Evolutionary conservation across 2,888 invertebrate genomes (phyloP), one percentile per base, ranked within the genome.

Genomic region (Plebejus melissa): DNA sequence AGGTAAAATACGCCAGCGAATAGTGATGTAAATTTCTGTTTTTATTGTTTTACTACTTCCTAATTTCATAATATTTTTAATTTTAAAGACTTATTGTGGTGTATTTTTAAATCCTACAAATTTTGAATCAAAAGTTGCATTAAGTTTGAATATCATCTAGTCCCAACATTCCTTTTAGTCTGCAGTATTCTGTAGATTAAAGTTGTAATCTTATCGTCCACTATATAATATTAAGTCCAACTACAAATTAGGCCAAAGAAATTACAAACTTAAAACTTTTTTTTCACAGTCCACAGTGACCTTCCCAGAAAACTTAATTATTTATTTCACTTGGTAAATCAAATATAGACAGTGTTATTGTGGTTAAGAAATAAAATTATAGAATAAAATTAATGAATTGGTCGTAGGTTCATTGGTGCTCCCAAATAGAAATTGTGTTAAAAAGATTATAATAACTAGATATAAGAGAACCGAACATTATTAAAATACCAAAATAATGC

Each of bases 371-470:
- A 11, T 28, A 46, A 71, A 75, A n/a, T 41, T 69, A 72, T 75
- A 28, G 69, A 71, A 38, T 77, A 38, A 41, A 57, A 50, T 13
- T 54, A 54, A 71, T 75, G 32, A 76, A 77, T 78, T 78, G 78
- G 79, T 77, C 76, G 78, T 78, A 78, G 78, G 71, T 75, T 75
- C 58, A 69, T 76, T 78, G 79, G 79, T 79, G 79, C 79, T 79
- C 77, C 65, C 60, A 38, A 69, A 70, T 57, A 74, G 36, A 65
- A 69, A 54, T 46, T 22, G 16, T 72, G 72, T 72, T 72, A 32
- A 13, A 72, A 72, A 72, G 50, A 78, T 78, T 75, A 22, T 76
- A 76, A 22, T 76, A 76, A 54, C 54, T 72, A 72, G 72, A 54
- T 16, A 16, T 72, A 72, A 72, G 72, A 28, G 1, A 54, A 72